Base-by-base conservation (phyloP, 2,113 vertebrate species). In the Clinocottus analis region DNA sequence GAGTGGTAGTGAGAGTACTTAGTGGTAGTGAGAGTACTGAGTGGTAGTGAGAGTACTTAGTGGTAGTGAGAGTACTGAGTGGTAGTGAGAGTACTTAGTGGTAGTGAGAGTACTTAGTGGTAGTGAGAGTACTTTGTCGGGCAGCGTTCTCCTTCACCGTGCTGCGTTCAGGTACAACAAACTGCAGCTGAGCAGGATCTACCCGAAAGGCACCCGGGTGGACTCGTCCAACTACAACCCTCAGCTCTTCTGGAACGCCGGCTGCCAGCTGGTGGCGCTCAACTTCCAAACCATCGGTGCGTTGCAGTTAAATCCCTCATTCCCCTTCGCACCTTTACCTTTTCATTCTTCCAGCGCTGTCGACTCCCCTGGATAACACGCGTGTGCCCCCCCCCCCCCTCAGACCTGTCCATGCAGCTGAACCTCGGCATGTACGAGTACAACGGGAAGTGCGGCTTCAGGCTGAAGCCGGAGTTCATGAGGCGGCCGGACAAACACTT, bases 211-310 rank as follows among this genome's bases (percentile, higher is more conserved):
- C 79, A 99, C 98, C 0, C 94, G 98, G 19, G 97, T 99, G 64
- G 98, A 99, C 89, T 99, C 98, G 11, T 99, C 98, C 0, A 99
- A 99, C 94, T 99, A 99, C 87, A 99, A 99, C 96, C 98, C 98
- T 11, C 98, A 99, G 77, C 96, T 99, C 75, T 99, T 99, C 87
- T 99, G 98, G 98, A 99, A 99, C 0, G 96, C 98, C 0, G 98
- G 98, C 67, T 99, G 98, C 91, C 98, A 99, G 80, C 95, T 99
- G 93, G 98, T 99, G 10, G 98, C 98, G 5, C 95, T 99, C 49
- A 99, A 99, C 93, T 99, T 99, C 91, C 98, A 99, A 91, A 98
- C 98, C 0, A 95, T 99, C 35, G 98, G 98, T 99, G 82, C 95
- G 85, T 51, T 49, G 2, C 6, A 47, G 41, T 43, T 25, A 25